Base-by-base conservation (phyloP, 2,888 invertebrate genomes). In the Lydus trimaculatus region DNA sequence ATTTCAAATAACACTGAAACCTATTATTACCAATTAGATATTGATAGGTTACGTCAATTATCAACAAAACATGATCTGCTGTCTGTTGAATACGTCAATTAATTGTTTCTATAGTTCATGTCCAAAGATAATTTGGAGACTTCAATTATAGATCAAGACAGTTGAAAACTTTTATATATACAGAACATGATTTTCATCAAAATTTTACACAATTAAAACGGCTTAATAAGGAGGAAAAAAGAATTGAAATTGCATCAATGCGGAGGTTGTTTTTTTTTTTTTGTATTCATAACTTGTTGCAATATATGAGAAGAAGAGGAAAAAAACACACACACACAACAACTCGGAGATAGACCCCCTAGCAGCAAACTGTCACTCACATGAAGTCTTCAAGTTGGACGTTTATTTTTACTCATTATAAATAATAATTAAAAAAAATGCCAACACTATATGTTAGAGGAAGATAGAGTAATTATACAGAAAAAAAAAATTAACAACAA, bases 321-420 rank as follows among this genome's bases (percentile, higher is more conserved):
- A n/a, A n/a, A n/a, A n/a, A n/a, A n/a, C n/a, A n/a, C n/a, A n/a
- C n/a, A n/a, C n/a, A n/a, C n/a, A n/a, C n/a, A n/a, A n/a, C n/a
- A n/a, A n/a, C n/a, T n/a, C n/a, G n/a, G n/a, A 74, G 70, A 67
- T 70, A 71, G 61, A 76, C 79, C 82, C 75, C 72, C 75, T 76
- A 80, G 83, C 81, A 77, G 77, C 79, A 78, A 81, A 79, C 83
- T 83, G 84, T 84, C 84, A 84, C 82, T 83, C 82, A 80, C 82
- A 81, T 82, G 79, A 81, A 83, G 83, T 81, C 82, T 84, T 84
- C 84, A 83, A 82, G 80, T 73, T 77, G 48, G 76, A 78, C 79
- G 78, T 79, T 79, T 75, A 78, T 82, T 83, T 82, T 81, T 83
- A 81, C 82, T 82, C 83, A 82, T 84, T 83, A 84, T 83, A 83